Percentiles rank a stretch among this genome's conserved stretches.
Evolutionary conservation across 2,888 invertebrate genomes (phyloP).

Genomic region (Eupithecia vulgata): DNA sequence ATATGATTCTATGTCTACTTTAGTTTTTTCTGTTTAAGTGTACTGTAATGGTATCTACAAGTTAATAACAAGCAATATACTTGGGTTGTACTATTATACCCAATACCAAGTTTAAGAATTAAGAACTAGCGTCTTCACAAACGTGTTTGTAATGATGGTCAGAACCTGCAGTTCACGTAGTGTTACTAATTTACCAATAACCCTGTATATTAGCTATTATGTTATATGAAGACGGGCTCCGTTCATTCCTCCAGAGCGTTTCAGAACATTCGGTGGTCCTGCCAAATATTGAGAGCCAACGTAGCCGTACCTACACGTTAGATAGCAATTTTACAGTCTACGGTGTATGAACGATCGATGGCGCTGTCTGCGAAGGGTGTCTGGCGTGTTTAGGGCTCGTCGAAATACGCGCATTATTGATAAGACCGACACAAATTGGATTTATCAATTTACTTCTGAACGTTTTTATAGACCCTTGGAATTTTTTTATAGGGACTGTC

Average conservation of each 20-base stretch:
- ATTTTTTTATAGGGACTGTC: background rate
- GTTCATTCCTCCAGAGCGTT: background rate
- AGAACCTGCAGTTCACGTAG: no score
- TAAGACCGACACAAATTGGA: slow-evolving; percentile 23
- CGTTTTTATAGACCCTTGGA: background rate
- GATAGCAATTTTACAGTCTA: slow-evolving; percentile 49
- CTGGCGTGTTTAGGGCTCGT: slow-evolving; percentile 30
- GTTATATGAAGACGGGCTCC: background rate
- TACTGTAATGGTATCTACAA: no score
- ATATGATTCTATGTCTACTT: no score
- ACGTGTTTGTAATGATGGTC: no score
- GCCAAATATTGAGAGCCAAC: slow-evolving; percentile 24
- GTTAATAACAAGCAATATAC: no score
- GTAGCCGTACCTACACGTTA: slow-evolving; percentile 37
- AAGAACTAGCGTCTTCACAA: no score
- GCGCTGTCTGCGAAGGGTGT: slow-evolving; percentile 35
- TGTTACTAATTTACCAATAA: no score
- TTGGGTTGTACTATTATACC: no score
- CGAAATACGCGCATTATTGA: slow-evolving; percentile 22
- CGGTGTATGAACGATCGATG: slow-evolving; percentile 49
- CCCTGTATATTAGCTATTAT: background rate
- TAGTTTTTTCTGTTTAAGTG: no score
- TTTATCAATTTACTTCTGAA: slow-evolving; percentile 13
- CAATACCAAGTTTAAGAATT: no score
- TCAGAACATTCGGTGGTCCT: background rate